Conservation (phyloP, 1,140 invertebrate species). For the Dendrolimus punctatus region DNA sequence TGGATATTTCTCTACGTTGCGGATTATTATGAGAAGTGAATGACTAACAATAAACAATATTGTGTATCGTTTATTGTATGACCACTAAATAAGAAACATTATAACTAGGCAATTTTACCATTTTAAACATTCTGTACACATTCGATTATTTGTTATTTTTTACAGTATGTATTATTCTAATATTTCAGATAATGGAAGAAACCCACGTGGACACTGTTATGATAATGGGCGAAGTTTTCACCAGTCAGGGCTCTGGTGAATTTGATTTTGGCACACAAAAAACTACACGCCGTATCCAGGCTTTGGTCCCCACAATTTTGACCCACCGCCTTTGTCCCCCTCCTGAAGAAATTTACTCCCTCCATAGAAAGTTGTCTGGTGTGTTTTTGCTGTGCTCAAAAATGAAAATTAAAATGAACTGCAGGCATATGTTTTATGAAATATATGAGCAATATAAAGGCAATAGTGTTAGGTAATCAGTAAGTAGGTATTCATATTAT, state of each 20-base stretch:
- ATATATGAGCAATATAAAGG: slow-evolving; percentile 80
- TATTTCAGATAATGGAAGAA: slow-evolving; percentile 88
- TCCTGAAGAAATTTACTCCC: slow-evolving; percentile 98
- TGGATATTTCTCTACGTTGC: no score
- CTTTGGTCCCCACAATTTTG: slow-evolving; percentile 95
- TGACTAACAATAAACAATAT: no score
- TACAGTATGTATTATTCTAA: neutral
- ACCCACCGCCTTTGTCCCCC: slow-evolving; percentile 95
- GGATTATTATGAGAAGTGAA: no score
- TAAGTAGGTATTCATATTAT: neutral
- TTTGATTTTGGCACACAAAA: slow-evolving; percentile 92
- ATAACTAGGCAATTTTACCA: no score
- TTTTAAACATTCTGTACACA: no score
- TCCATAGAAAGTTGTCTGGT: slow-evolving; percentile 98
- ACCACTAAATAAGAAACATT: no score
- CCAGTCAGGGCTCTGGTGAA: slow-evolving; percentile 74
- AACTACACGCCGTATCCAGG: slow-evolving; percentile 80
- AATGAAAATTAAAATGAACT: slow-evolving; percentile 89
- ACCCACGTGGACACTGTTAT: slow-evolving; percentile 96
- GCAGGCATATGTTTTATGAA: slow-evolving; percentile 89
- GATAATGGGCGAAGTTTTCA: slow-evolving; percentile 95
- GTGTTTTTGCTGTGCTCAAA: slow-evolving; percentile 96
- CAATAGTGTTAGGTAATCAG: slow-evolving; percentile 16
- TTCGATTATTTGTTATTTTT: no score
- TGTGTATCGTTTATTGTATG: no score